phyloP scores from a whole-genome alignment of 1,140 invertebrate genomes.

The Conus ventricosus region DNA sequence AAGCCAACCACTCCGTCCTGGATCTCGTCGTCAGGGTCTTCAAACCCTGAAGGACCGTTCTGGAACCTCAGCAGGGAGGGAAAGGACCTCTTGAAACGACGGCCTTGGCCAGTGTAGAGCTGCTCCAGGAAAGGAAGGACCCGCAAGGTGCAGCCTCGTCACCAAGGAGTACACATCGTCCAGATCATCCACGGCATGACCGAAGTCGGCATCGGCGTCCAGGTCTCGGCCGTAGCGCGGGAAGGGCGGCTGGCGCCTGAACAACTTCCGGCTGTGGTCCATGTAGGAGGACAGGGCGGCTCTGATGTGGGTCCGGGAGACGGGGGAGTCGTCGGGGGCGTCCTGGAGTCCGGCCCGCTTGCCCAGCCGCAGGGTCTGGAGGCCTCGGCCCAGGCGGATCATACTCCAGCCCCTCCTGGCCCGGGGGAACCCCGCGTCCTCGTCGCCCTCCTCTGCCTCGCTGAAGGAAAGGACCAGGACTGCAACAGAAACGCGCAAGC shows the following conservation, averaged over 20 bases:
- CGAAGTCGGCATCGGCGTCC: background rate
- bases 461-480: background rate
- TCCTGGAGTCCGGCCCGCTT: conserved; percentile 40
- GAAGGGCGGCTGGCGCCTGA: conserved; percentile 52
- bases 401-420: conserved; percentile 60
- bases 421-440: conserved; percentile 2
- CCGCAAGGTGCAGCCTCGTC: background rate
- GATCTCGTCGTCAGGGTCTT: background rate
- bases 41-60: background rate
- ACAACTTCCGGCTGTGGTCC: conserved; percentile 18
- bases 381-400: conserved; percentile 60
- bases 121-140: background rate
- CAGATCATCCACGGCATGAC: background rate
- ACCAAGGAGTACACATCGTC: background rate
- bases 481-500: background rate
- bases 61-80: background rate
- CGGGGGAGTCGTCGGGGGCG: conserved; percentile 42
- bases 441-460: conserved; percentile 23
- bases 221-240: conserved; percentile 57
- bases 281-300: conserved; percentile 24
- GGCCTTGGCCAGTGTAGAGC: background rate
- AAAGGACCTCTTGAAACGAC: background rate
- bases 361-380: conserved; percentile 63
- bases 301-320: conserved; percentile 30
- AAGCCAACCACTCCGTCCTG: too few species aligned